phyloP scores from a whole-genome alignment of 2,113 vertebrate genomes.

The Datnioides undecimradiatus region DNA sequence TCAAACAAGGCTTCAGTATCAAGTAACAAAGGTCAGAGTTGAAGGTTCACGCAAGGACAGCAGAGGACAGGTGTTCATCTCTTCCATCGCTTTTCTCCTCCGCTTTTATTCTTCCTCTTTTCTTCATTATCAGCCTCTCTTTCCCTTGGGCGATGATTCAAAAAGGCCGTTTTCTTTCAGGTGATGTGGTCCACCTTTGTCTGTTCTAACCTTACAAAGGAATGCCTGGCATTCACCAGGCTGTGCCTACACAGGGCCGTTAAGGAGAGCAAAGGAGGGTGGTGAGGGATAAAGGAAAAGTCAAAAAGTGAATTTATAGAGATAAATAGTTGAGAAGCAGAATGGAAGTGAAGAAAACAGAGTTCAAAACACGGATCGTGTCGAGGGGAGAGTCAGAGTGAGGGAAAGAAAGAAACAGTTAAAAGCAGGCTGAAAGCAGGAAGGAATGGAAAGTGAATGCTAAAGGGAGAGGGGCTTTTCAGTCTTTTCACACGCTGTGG shows the following conservation, averaged over 20 bases:
- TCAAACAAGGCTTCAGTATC: constrained; percentile 42
- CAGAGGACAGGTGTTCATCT: constrained; percentile 62
- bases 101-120: constrained; percentile 53
- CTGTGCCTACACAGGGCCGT: constrained; percentile 54
- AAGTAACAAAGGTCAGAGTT: constrained; percentile 62
- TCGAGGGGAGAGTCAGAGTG: neutral
- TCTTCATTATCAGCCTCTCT: constrained; percentile 40
- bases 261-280: constrained; percentile 32
- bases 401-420: constrained; percentile 17
- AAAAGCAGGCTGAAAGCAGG: neutral
- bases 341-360: neutral
- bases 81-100: constrained; percentile 42
- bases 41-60: constrained; percentile 67
- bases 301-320: neutral
- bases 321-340: neutral
- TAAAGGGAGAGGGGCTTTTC: constrained; percentile 30
- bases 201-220: constrained; percentile 82
- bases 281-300: constrained; percentile 19
- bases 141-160: constrained; percentile 63
- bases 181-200: constrained; percentile 78
- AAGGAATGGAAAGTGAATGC: constrained; percentile 20
- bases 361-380: neutral
- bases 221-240: constrained; percentile 81
- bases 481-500: constrained; percentile 46
- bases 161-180: constrained; percentile 67